phyloP scores from a whole-genome alignment of 2,888 invertebrate species.

The Drosophila kokeensis region DNA sequence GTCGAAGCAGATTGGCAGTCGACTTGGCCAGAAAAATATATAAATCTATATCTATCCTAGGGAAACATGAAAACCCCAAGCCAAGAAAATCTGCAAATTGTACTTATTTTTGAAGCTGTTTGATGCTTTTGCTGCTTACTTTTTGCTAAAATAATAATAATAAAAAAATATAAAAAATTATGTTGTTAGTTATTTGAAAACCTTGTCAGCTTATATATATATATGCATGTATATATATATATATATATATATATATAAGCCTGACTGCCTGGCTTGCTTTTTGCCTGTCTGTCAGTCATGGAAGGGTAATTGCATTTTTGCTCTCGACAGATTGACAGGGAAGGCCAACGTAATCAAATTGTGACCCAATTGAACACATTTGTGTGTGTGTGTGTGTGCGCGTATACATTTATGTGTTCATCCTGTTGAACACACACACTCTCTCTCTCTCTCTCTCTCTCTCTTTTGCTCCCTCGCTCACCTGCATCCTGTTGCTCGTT shows the following conservation, averaged over 20 bases:
- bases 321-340: constrained; percentile 16
- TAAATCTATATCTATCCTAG: neutral
- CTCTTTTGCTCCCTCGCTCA: constrained; percentile 25
- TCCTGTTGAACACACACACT: neutral
- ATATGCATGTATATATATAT: neutral
- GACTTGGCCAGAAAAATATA: neutral
- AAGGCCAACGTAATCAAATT: constrained; percentile 9
- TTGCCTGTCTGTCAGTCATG: neutral
- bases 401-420: neutral
- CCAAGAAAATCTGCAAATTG: neutral
- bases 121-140: neutral
- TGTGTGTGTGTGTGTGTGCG: neutral
- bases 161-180: neutral
- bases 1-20: neutral
- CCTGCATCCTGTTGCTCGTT: constrained; percentile 50
- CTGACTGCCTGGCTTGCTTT: neutral
- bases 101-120: neutral
- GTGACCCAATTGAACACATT: neutral
- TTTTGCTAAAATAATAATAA: neutral
- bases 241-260: neutral
- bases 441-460: neutral
- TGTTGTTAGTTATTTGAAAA: neutral
- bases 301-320: neutral
- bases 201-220: too few species aligned
- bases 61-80: neutral